phyloP scores from a whole-genome alignment of 2,113 vertebrate species.

The Podiceps cristatus region DNA sequence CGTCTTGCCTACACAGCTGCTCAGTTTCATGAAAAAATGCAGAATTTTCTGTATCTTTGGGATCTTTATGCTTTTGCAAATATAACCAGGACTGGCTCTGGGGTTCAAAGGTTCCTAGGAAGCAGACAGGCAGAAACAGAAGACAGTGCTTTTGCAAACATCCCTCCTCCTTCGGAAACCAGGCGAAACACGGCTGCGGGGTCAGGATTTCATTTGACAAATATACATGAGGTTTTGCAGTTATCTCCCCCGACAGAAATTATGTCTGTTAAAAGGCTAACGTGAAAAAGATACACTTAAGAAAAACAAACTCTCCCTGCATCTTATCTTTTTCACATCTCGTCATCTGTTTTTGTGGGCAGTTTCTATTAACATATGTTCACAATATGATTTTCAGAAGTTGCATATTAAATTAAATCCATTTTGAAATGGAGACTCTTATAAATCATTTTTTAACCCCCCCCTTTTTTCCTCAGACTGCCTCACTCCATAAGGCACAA shows the following conservation, averaged over 20 bases:
- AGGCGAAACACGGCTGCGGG: fast-evolving
- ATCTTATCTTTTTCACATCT: constrained; percentile 31
- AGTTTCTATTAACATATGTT: constrained; percentile 14
- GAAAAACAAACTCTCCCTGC: not conserved
- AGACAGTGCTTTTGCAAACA: not conserved
- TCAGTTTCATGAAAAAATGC: not conserved
- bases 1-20: not conserved
- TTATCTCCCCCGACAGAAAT: not conserved
- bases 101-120: not conserved
- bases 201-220: not conserved
- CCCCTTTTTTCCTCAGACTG: not conserved
- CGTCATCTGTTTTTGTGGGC: not conserved
- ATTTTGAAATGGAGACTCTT: not conserved
- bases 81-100: not conserved
- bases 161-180: not conserved
- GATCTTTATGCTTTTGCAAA: not conserved
- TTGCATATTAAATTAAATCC: constrained; percentile 15
- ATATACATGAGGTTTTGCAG: not conserved
- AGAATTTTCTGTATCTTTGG: not conserved
- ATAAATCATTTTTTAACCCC: not conserved
- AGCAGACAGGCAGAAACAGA: not conserved
- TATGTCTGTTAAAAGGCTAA: not conserved
- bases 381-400: constrained; percentile 40
- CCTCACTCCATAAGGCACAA: not conserved
- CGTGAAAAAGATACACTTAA: not conserved